Evolutionary conservation across 2,113 vertebrate genomes (phyloP).

Genomic region (Podarcis cretensis): DNA sequence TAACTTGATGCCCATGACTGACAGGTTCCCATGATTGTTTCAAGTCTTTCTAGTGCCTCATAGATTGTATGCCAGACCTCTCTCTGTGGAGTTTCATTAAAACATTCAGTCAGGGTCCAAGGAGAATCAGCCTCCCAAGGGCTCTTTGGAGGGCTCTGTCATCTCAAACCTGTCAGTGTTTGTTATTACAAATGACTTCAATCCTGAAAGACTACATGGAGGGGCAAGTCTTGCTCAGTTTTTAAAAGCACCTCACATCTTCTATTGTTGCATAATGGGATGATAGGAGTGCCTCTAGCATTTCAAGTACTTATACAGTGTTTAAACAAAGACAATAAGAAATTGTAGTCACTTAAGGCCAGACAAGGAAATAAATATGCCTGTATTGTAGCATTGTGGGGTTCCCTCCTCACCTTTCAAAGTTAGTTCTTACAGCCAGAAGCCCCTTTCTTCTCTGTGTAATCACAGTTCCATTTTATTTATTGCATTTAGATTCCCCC

Average conservation of each 20-base stretch:
- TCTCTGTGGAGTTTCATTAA: neutral
- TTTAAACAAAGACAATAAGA: conserved; percentile 71
- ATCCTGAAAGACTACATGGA: conserved; percentile 30
- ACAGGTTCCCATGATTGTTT: neutral
- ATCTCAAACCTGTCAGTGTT: conserved; percentile 24
- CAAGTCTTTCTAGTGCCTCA: neutral
- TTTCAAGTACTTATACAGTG: conserved; percentile 72
- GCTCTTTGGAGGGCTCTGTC: conserved; percentile 33
- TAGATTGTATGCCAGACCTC: neutral
- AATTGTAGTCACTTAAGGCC: conserved; percentile 65
- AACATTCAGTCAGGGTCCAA: fast-evolving
- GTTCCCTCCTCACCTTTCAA: neutral
- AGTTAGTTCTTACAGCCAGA: conserved; percentile 13
- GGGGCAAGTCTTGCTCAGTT: conserved; percentile 40
- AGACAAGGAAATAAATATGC: conserved; percentile 71
- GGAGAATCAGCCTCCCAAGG: conserved; percentile 19
- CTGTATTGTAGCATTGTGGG: conserved; percentile 20
- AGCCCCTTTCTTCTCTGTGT: neutral
- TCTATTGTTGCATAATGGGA: conserved; percentile 31
- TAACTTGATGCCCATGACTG: neutral
- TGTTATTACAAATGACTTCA: conserved; percentile 38
- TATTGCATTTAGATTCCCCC: neutral
- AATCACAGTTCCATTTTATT: neutral
- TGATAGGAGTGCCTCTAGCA: conserved; percentile 48
- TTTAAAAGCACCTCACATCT: conserved; percentile 35